A percentile compares a stretch with the other conserved stretches of the same genome.
phyloP scores from a whole-genome alignment of 2,888 invertebrate genomes.

The Hesperia comma region DNA sequence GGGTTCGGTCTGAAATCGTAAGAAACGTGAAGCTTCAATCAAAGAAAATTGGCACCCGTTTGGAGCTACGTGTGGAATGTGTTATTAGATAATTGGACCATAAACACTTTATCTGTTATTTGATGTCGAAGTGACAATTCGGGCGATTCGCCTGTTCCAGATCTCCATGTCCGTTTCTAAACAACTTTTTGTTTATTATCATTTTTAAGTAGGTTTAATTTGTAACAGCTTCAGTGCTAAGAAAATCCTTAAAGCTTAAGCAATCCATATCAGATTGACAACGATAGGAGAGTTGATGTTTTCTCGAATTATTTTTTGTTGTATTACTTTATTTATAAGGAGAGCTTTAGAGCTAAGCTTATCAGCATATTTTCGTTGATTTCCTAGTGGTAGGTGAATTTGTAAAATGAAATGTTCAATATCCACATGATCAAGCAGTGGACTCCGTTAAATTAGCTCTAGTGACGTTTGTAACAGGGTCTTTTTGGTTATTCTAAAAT shows the following conservation, averaged over 20 bases:
- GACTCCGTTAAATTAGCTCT: constrained; percentile 37
- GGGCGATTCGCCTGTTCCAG: constrained; percentile 23
- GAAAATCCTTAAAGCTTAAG: constrained; percentile 15
- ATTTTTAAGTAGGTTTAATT: constrained; percentile 18
- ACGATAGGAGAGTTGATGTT: constrained; percentile 14
- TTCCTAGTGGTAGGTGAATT: constrained; percentile 10
- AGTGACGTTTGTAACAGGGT: constrained; percentile 62
- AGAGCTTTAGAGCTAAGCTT: constrained; percentile 37
- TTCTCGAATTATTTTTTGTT: constrained; percentile 23
- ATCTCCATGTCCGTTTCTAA: constrained; percentile 25
- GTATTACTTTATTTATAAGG: constrained; percentile 19
- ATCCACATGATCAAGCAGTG: not conserved
- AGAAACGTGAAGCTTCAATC: not conserved
- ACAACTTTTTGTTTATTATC: constrained; percentile 15
- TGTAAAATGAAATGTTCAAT: not conserved
- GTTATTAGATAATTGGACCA: constrained; percentile 4
- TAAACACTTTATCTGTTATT: constrained; percentile 2
- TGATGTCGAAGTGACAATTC: constrained; percentile 9
- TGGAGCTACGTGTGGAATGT: not conserved
- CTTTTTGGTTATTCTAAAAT: constrained; percentile 70
- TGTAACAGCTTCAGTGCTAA: constrained; percentile 15
- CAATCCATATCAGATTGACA: constrained; percentile 7
- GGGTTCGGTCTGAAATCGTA: constrained; percentile 4
- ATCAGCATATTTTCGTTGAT: constrained; percentile 32
- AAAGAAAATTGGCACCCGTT: not conserved